A percentile compares a stretch with the other conserved stretches of the same genome.
phyloP scores from a whole-genome alignment of 2,113 vertebrate genomes.

The Solea senegalensis region DNA sequence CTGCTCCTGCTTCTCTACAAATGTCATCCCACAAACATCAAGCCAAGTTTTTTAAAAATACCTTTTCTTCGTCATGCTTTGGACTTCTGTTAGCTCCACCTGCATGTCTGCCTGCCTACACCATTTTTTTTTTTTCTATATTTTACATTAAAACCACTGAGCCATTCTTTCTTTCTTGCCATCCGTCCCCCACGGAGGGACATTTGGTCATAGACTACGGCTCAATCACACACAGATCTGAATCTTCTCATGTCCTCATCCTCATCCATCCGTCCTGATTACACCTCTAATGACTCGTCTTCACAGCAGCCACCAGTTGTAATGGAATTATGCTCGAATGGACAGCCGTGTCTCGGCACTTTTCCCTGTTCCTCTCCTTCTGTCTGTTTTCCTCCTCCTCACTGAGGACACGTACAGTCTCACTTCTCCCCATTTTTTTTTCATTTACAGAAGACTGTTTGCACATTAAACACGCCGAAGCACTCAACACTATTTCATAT shows the following conservation, averaged over 20 bases:
- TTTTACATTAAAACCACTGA: not conserved
- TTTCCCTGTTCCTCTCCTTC: slow-evolving; percentile 25
- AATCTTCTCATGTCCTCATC: slow-evolving; percentile 46
- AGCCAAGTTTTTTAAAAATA: not conserved
- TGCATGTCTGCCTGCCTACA: not conserved
- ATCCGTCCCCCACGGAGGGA: not conserved
- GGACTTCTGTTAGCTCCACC: not conserved
- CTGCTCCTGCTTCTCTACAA: too few relatives aligned
- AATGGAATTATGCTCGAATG: slow-evolving; percentile 77
- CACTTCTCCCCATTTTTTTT: slow-evolving; percentile 11
- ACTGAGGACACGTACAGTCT: not conserved
- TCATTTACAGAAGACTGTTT: slow-evolving; percentile 53
- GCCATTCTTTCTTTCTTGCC: not conserved
- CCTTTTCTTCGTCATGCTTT: not conserved
- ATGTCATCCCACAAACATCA: too few relatives aligned
- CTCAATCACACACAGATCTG: slow-evolving; percentile 49
- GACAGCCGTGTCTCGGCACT: slow-evolving; percentile 58
- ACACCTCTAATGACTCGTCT: slow-evolving; percentile 77
- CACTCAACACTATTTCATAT: slow-evolving; percentile 34
- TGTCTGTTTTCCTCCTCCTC: not conserved
- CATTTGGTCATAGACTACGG: slow-evolving; percentile 55
- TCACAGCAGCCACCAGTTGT: slow-evolving; percentile 73
- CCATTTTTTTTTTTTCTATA: too few relatives aligned
- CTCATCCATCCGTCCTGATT: slow-evolving; percentile 75
- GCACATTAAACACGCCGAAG: slow-evolving; percentile 49